phyloP scores from a whole-genome alignment of 1,140 invertebrate genomes.

The Bathynomus jamesi region DNA sequence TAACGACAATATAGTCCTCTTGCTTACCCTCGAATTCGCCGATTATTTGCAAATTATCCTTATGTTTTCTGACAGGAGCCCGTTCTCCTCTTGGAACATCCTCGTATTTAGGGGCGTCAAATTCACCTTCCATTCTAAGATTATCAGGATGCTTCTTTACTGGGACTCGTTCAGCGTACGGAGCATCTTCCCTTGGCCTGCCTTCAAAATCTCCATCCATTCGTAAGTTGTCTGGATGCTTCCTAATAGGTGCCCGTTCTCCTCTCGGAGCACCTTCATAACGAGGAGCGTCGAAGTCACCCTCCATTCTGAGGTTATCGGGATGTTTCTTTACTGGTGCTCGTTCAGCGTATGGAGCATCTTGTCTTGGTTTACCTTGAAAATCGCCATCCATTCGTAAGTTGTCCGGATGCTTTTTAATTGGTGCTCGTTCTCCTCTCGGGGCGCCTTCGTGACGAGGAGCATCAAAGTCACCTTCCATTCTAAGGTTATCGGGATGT shows the following conservation, averaged over 20 bases:
- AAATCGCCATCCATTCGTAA: slow-evolving; percentile 46
- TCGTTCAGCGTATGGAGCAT: slow-evolving; percentile 39
- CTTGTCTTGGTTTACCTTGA: slow-evolving; percentile 8
- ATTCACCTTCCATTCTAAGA: slow-evolving; percentile 30
- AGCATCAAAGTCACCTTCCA: slow-evolving; percentile 48
- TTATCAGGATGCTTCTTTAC: slow-evolving; percentile 35
- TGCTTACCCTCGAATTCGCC: slow-evolving; percentile 45
- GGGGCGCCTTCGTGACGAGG: slow-evolving; percentile 15
- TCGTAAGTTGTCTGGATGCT: slow-evolving; percentile 50
- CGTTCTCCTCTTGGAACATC: slow-evolving; percentile 40
- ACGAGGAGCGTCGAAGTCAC: slow-evolving; percentile 46
- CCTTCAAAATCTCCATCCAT: slow-evolving; percentile 52
- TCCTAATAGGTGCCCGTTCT: slow-evolving; percentile 45
- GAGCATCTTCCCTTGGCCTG: slow-evolving; percentile 21
- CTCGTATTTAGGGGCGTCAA: slow-evolving; percentile 23
- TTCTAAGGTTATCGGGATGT: slow-evolving; percentile 36
- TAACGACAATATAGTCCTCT: slow-evolving; percentile 1
- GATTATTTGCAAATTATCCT: slow-evolving; percentile 33
- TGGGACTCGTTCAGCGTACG: slow-evolving; percentile 27
- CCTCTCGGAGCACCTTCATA: slow-evolving; percentile 41
- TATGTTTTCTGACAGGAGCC: slow-evolving; percentile 41
- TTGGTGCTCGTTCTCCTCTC: slow-evolving; percentile 44
- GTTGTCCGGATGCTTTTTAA: slow-evolving; percentile 49
- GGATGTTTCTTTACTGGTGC: slow-evolving; percentile 43
- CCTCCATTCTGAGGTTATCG: slow-evolving; percentile 54